These are phyloP conservation scores for Leptopilina clavipes DNA, from an alignment of 1,140 invertebrate species.

Conservation along the genomic window DNA sequence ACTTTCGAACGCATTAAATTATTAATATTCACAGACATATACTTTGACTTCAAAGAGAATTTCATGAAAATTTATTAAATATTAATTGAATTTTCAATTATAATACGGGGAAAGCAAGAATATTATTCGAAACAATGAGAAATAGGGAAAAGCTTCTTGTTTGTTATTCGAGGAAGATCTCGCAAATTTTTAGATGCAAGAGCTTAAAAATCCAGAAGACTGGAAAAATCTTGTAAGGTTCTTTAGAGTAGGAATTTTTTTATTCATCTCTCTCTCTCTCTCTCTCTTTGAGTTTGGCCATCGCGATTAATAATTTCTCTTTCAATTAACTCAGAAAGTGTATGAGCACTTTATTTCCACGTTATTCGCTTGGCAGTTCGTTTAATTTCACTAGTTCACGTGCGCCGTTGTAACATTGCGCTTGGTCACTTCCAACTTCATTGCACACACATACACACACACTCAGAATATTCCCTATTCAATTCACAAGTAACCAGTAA, in stretches of 20 bases:
- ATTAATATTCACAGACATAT: neutral
- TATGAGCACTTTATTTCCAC: conserved; percentile 6
- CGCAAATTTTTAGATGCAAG: too few relatives aligned
- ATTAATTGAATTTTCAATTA: neutral
- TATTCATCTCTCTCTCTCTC: too few relatives aligned
- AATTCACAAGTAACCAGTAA: neutral
- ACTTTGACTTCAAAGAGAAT: neutral
- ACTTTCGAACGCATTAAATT: neutral
- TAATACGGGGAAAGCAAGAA: neutral
- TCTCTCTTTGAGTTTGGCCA: neutral
- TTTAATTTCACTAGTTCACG: conserved; percentile 13
- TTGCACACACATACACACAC: neutral
- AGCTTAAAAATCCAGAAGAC: too few relatives aligned
- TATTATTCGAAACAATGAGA: too few relatives aligned
- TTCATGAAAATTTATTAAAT: too few relatives aligned
- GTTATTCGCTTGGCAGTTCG: conserved; percentile 14
- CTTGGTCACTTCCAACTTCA: neutral
- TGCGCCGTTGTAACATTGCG: neutral
- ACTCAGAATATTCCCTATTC: neutral
- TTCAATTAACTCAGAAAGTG: conserved; percentile 11
- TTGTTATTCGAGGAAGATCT: too few relatives aligned
- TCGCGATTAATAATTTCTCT: neutral
- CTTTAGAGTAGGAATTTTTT: too few relatives aligned
- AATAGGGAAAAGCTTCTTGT: too few relatives aligned
- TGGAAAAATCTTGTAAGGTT: too few relatives aligned